These are phyloP conservation scores for Portevinia maculata DNA, from an alignment of 2,888 invertebrate genomes.

Conservation along the genomic window DNA sequence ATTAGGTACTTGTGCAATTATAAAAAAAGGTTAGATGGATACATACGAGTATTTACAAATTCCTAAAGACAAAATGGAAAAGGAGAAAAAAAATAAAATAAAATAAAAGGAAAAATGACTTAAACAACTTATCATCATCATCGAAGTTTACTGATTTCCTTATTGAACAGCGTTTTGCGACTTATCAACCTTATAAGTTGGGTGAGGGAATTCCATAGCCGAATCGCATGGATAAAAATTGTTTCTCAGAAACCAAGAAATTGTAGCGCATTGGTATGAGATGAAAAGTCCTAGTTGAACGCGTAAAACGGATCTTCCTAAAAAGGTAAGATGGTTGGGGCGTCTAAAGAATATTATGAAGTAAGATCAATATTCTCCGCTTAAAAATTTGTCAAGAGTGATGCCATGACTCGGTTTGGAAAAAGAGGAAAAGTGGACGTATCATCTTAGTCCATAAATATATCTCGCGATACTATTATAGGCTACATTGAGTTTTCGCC, in stretches of 20 bases:
- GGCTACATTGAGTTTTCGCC: too few species aligned
- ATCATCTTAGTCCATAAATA: too few species aligned
- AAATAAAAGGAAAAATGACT: too few species aligned
- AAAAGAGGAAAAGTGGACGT: too few species aligned
- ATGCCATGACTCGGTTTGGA: too few species aligned
- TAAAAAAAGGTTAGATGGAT: too few species aligned
- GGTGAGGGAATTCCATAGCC: background rate
- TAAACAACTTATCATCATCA: too few species aligned
- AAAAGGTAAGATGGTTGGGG: background rate
- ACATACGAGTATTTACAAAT: too few species aligned
- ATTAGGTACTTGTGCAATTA: too few species aligned
- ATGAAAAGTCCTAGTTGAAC: conserved; percentile 13
- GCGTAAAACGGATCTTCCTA: conserved; percentile 2
- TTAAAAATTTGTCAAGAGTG: background rate
- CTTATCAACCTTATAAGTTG: background rate
- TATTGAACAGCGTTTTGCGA: background rate
- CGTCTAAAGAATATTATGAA: background rate
- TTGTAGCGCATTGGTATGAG: conserved; percentile 3
- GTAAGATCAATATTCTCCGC: background rate
- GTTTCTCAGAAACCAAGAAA: background rate
- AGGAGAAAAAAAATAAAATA: too few species aligned
- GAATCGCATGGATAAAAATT: background rate
- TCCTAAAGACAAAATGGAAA: too few species aligned
- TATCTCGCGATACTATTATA: too few species aligned
- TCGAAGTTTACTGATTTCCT: background rate